Conservation (phyloP, 2,888 invertebrate species). For the Koerneria pararmatus region DNA sequence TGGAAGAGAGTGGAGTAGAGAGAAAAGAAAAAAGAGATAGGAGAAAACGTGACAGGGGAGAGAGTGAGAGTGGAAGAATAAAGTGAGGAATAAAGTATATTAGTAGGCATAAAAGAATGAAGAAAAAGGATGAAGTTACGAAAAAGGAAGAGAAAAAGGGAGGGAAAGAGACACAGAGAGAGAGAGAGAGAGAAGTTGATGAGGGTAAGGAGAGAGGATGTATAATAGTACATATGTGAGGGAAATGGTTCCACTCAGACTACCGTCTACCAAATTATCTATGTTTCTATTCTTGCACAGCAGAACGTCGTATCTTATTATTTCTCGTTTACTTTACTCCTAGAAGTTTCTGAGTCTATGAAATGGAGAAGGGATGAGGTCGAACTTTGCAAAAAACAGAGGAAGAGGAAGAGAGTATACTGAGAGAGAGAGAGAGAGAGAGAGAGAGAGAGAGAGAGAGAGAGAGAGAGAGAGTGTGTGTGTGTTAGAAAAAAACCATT, state of each 20-base stretch:
- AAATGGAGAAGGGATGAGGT: neutral
- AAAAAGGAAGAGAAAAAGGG: neutral
- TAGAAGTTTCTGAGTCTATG: too few species aligned
- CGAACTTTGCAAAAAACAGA: neutral
- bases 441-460: neutral
- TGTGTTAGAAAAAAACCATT: too few species aligned
- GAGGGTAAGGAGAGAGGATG: too few species aligned
- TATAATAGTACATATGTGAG: too few species aligned
- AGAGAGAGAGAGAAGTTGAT: too few species aligned
- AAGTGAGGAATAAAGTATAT: neutral
- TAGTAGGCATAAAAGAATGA: neutral
- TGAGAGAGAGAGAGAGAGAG: neutral
- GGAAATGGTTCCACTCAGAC: too few species aligned
- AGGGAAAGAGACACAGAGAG: neutral
- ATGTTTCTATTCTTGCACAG: too few species aligned
- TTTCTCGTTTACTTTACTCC: too few species aligned
- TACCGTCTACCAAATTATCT: too few species aligned
- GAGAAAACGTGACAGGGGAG: neutral
- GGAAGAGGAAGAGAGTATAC: neutral
- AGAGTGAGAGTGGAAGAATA: neutral
- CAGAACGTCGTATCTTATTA: too few species aligned
- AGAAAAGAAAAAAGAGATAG: constrained; percentile 8
- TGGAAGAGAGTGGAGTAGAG: too few species aligned
- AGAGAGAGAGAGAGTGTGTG: neutral
- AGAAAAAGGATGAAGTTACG: neutral